Base-by-base conservation (phyloP, 2,113 vertebrate genomes). In the Nansenia antarctica region DNA sequence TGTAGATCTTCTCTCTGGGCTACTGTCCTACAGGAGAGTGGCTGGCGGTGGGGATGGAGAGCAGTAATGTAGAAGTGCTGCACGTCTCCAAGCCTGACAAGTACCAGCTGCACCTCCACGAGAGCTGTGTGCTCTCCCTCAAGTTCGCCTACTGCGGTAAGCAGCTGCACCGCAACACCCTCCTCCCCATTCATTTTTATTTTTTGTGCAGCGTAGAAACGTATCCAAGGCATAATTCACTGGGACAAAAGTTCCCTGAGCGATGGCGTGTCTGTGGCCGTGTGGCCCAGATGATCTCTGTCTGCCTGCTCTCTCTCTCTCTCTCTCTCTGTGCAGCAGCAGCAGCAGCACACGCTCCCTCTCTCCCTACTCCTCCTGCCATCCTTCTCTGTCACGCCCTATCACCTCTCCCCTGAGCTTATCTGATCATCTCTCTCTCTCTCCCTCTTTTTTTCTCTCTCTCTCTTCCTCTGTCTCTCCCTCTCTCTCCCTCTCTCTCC, bases 91-190 rank as follows among this genome's bases (percentile, higher is more conserved):
- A 94, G 76, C 94, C 93, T 0, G 94, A 95, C 86, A 94, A 95
- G 30, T 95, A 94, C 83, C 94, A 95, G 91, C 92, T 95, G 76
- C 94, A 94, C 80, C 93, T 95, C 1, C 95, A 95, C 0, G 94
- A 96, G 85, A 96, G 95, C 89, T 96, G 95, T 0, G 95, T 96
- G 75, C 92, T 96, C 52, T 95, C 95, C 0, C 92, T 96, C 74
- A 95, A 95, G 71, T 96, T 96, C 0, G 95, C 95, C 68, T 95
- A 95, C 84, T 96, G 95, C 0, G 95, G 95, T 96, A 81, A n/a
- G n/a, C n/a, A n/a, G n/a, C n/a, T n/a, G n/a, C n/a, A n/a, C n/a
- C 1, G 68, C 1, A 22, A 15, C n/a, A 20, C 15, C 6, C 45
- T 49, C 2, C 39, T 42, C 12, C n/a, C 14, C 9, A n/a, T 49